Percentiles rank a stretch among this genome's conserved stretches.
These are phyloP conservation scores for Xiphorhynchus erythropygius DNA, from an alignment of 2,797 vertebrate genomes.

Conservation along the genomic window DNA sequence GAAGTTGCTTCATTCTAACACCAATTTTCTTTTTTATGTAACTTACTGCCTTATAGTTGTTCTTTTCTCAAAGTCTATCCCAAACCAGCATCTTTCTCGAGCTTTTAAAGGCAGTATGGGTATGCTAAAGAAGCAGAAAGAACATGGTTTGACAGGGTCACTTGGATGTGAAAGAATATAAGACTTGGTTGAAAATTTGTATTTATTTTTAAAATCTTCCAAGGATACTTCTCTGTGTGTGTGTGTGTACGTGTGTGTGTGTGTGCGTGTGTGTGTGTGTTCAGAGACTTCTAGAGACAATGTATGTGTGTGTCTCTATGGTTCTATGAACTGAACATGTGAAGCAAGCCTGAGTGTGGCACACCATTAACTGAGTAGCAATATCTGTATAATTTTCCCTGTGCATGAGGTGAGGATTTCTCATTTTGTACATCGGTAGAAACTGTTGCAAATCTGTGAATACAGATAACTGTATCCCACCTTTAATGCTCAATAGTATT, in stretches of 20 bases:
- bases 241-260: no score
- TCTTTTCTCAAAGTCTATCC: neutral
- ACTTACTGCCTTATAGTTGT: neutral
- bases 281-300: neutral
- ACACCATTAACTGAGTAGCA: neutral
- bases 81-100: neutral
- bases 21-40: neutral
- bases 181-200: neutral
- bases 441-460: neutral
- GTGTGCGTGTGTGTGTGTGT: no score
- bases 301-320: neutral
- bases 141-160: neutral
- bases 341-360: neutral
- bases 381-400: conserved; percentile 10
- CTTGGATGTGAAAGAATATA: neutral
- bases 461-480: neutral
- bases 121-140: neutral
- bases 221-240: no score
- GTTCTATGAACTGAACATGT: neutral
- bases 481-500: neutral
- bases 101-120: neutral
- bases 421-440: conserved; percentile 52
- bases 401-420: neutral
- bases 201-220: neutral
- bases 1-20: neutral